A percentile compares a stretch with the other conserved stretches of the same genome.
These are phyloP conservation scores for Sorex araneus DNA, from an alignment of 2,113 vertebrate genomes.

Conservation along the genomic window DNA sequence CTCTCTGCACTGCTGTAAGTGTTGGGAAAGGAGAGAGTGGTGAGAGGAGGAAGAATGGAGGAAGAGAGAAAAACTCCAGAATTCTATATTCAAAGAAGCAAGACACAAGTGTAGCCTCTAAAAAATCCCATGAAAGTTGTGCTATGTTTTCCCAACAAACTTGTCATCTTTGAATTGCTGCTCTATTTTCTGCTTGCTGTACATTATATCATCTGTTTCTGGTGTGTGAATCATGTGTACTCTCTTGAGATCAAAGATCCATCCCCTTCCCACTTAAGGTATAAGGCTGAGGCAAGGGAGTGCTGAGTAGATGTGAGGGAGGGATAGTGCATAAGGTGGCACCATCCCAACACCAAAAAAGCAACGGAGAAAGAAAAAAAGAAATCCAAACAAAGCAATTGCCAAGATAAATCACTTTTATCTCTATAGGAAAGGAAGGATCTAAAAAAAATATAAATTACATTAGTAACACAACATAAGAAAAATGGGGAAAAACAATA, in stretches of 20 bases:
- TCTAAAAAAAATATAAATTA: slow-evolving; percentile 88
- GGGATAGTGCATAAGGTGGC: slow-evolving; percentile 30
- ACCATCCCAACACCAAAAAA: background rate
- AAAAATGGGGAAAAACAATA: slow-evolving; percentile 72
- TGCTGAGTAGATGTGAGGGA: slow-evolving; percentile 30
- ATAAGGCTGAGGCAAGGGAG: slow-evolving; percentile 31
- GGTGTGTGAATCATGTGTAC: slow-evolving; percentile 33
- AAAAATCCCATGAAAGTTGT: slow-evolving; percentile 51
- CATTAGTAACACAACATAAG: slow-evolving; percentile 86
- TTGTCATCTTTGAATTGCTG: slow-evolving; percentile 47
- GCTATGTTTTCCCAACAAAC: slow-evolving; percentile 34
- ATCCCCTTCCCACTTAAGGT: background rate
- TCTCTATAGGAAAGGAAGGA: slow-evolving; percentile 85
- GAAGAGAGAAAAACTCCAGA: background rate
- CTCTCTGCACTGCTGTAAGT: too few relatives aligned
- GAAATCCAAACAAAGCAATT: slow-evolving; percentile 76
- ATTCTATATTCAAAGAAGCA: slow-evolving; percentile 5
- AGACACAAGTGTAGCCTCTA: slow-evolving; percentile 28
- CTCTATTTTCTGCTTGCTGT: slow-evolving; percentile 31
- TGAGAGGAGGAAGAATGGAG: background rate
- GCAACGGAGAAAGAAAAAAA: slow-evolving; percentile 13
- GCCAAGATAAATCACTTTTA: slow-evolving; percentile 87
- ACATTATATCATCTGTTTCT: slow-evolving; percentile 46
- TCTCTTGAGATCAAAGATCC: slow-evolving; percentile 9
- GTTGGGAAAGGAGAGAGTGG: too few relatives aligned